Evolutionary conservation across 2,113 vertebrate species (phyloP).

Genomic region (Morone saxatilis): DNA sequence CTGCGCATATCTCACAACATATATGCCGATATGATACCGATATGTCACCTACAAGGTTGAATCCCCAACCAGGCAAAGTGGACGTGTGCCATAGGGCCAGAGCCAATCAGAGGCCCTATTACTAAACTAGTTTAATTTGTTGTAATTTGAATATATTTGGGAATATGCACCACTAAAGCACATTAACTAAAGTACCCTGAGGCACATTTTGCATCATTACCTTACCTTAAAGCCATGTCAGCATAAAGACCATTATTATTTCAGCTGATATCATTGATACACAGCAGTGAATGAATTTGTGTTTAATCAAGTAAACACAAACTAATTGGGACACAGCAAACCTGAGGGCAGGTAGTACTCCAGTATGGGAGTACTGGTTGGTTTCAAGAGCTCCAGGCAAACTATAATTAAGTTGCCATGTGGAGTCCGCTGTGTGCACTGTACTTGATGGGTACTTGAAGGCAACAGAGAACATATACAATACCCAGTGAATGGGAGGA

Average conservation of each 20-base stretch:
- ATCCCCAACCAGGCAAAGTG: not conserved
- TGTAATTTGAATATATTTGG: not conserved
- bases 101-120: not conserved
- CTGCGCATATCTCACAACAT: not conserved
- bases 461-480: slow-evolving; percentile 14
- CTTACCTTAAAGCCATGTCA: not conserved
- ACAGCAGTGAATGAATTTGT: not conserved
- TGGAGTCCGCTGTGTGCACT: slow-evolving; percentile 17
- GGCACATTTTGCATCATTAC: not conserved
- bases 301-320: slow-evolving; percentile 25
- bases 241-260: slow-evolving; percentile 7
- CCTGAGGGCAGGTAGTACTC: slow-evolving; percentile 15
- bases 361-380: slow-evolving; percentile 4
- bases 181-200: not conserved
- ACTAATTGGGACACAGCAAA: not conserved
- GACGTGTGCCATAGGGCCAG: not conserved
- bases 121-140: not conserved
- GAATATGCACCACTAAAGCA: not conserved
- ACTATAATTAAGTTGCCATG: slow-evolving; percentile 41
- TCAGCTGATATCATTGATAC: not conserved
- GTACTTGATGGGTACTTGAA: slow-evolving; percentile 40
- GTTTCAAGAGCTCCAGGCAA: slow-evolving; percentile 37
- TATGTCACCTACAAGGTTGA: not conserved
- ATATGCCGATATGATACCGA: too few relatives aligned
- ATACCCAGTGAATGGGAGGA: slow-evolving; percentile 9